Evolutionary conservation across 2,888 invertebrate genomes (phyloP).

Genomic region (Amphipoea oculea): DNA sequence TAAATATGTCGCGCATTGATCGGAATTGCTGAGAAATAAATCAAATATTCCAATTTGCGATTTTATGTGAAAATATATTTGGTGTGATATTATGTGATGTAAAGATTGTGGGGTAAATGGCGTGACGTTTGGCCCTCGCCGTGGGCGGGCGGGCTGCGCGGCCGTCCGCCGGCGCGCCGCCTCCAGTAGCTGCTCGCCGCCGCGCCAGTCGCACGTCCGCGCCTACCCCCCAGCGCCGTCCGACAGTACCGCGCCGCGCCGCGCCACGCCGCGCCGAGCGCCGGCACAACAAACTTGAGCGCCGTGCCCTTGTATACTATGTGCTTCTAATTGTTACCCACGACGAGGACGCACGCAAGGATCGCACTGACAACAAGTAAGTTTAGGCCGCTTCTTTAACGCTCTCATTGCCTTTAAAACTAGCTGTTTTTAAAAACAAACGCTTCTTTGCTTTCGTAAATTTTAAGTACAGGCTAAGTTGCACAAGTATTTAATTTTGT

Average conservation of each 20-base stretch:
- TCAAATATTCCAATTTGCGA: conserved; percentile 66
- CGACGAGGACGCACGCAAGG: conserved; percentile 63
- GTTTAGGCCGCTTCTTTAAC: conserved; percentile 67
- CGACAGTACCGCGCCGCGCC: conserved; percentile 60
- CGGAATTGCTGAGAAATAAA: conserved; percentile 61
- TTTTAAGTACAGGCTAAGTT: conserved; percentile 9
- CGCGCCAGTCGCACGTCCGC: conserved; percentile 85
- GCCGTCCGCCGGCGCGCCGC: conserved; percentile 78
- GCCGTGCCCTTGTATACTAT: conserved; percentile 76
- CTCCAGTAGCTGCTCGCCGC: conserved; percentile 84
- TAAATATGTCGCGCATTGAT: conserved; percentile 29
- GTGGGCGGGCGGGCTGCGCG: conserved; percentile 83
- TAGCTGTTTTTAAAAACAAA: conserved; percentile 24
- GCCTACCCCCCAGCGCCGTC: conserved; percentile 59
- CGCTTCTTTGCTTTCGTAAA: conserved; percentile 45
- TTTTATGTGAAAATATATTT: conserved; percentile 71
- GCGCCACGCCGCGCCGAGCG: conserved; percentile 64
- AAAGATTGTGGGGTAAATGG: conserved; percentile 86
- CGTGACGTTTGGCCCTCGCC: conserved; percentile 79
- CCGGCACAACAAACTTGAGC: conserved; percentile 83
- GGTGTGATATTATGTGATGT: conserved; percentile 82
- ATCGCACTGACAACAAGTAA: conserved; percentile 74
- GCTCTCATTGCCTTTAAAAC: conserved; percentile 33
- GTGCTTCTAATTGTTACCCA: conserved; percentile 75
- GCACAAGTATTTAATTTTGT: conserved; percentile 6